Evolutionary conservation across 2,797 vertebrate genomes (phyloP), one percentile per base, ranked within the genome.

Genomic region (Rhyacichthys aspro): DNA sequence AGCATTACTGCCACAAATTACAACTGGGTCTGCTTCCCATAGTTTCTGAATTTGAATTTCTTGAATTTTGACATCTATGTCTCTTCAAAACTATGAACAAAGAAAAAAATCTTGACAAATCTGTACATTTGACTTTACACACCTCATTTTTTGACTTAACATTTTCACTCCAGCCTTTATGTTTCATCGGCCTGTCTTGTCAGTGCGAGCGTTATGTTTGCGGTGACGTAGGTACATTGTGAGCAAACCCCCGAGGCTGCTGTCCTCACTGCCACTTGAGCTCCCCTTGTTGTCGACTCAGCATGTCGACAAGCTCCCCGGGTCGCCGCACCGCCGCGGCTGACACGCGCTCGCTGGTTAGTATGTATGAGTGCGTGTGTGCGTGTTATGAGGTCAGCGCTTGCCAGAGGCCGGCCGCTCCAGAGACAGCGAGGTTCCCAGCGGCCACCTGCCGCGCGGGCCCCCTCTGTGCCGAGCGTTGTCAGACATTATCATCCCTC

Each of bases 221-320:
- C 9, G 7, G 57, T 72, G 70, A 72, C 58, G 58, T 72, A 18
- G 76, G 53, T 34, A 43, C 63, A 71, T 39, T 2, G 63, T 45
- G 3, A 63, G 47, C 55, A 2, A 47, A 48, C 57, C 74, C 77
- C 52, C 0, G 11, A 67, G 78, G 82, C 76, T 38, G 47, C 74
- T 55, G 78, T 78, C 83, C 80, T 46, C 68, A 14, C 72, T 61
- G 75, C 79, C 72, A 75, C 81, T 81, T 47, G 71, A 81, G 72
- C 77, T 78, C 45, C 67, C 57, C 60, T 68, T 47, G 71, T 72
- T 84, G 83, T 84, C 64, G 67, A 82, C 83, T 87, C 83, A 86
- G 82, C 83, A 39, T 87, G 88, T 89, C 59, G 49, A 87, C 86
- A 84, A 74, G 77, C 78, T 80, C 78, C 72, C 75, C 15, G 72